Base-by-base conservation (phyloP, 2,888 invertebrate species). In the Drosophila diplacantha region DNA sequence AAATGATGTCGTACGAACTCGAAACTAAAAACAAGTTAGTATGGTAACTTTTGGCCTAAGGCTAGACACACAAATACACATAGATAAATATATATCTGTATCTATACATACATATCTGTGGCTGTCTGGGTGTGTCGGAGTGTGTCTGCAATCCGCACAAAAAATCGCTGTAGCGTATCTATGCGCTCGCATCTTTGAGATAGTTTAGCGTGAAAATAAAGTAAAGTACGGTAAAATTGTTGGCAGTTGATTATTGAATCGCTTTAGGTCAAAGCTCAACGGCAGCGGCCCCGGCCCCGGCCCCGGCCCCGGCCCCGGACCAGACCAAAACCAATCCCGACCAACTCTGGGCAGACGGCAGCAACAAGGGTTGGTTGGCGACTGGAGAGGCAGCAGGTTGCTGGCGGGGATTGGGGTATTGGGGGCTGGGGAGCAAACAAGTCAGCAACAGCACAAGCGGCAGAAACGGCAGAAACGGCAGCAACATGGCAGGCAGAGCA, bases 1-100 rank as follows among this genome's bases (percentile, higher is more conserved):
- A 85, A 84, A 84, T 85, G 85, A 85, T 84, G 84, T 84, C 85
- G 84, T 85, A 85, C 82, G 78, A 80, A 85, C 84, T 85, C 83
- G 81, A 85, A 84, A 84, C 81, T 82, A 84, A 81, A 83, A 81
- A 84, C 84, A 83, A 81, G 81, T 81, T 81, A 81, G 80, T 81
- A 81, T 83, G 80, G 80, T 81, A 81, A 81, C 80, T 81, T 81
- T 81, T 81, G 84, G 80, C 80, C 80, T 81, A 74, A 77, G 79
- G 79, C 80, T 63, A 64, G 69, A 49, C 72, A 66, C 62, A 66
- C 51, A 66, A 20, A 64, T 12, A 60, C 57, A 64, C 34, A 50
- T 37, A 54, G 22, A 35, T 24, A 52, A 4, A 18, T 20, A 24
- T 12, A 43, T 31, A 14, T 18, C 5, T 24, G 14, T 49, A 26